These are phyloP conservation scores for Candidula unifasciata DNA, from an alignment of 2,888 invertebrate genomes.

Conservation along the genomic window DNA sequence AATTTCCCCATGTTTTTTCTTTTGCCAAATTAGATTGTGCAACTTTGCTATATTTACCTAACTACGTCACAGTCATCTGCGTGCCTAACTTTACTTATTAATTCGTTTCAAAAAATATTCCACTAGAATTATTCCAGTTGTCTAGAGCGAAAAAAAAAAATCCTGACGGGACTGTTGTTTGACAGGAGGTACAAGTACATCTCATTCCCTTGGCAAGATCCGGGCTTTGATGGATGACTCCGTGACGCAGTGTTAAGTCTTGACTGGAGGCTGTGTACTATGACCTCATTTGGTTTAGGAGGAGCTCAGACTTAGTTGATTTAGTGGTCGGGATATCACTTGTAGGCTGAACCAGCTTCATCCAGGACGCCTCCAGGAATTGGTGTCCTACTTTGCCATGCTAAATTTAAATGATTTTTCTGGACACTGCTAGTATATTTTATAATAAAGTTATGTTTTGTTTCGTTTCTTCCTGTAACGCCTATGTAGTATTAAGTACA, in stretches of 20 bases:
- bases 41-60: too few species aligned
- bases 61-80: too few species aligned
- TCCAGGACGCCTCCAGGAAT: not conserved
- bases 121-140: too few species aligned
- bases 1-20: too few species aligned
- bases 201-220: not conserved
- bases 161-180: too few species aligned
- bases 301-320: not conserved
- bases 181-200: not conserved
- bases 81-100: too few species aligned
- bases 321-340: not conserved
- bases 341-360: not conserved
- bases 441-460: not conserved
- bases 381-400: not conserved
- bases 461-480: too few species aligned
- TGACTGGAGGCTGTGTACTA: not conserved
- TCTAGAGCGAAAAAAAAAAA: too few species aligned
- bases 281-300: constrained; percentile 4
- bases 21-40: too few species aligned
- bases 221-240: not conserved
- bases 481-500: too few species aligned
- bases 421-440: not conserved
- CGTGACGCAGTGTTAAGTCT: not conserved
- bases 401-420: too few species aligned
- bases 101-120: too few species aligned